Evolutionary conservation across 2,888 invertebrate species (phyloP), one percentile per base, ranked within the genome.

Genomic region (Falcaria lacertinaria): DNA sequence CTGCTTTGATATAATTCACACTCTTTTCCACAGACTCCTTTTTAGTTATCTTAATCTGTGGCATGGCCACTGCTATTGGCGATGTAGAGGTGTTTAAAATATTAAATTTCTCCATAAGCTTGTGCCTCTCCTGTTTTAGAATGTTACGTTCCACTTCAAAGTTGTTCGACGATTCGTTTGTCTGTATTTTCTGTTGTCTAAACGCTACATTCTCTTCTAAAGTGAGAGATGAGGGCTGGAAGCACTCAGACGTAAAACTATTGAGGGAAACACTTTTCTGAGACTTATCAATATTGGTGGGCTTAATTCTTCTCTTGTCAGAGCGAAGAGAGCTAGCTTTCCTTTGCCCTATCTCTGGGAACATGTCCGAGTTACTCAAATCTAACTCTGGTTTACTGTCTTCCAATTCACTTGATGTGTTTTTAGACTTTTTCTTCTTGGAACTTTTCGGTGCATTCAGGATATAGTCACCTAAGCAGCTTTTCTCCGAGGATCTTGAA

Each of bases 291-390:
- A 87, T 80, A 19, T 80, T 82, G 0, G 91, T 91, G 0, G 91
- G 92, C 49, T 91, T 92, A 1, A 91, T 91, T 47, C 91, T 68
- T 0, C 77, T 54, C 47, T 74, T 74, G 16, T 83, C 87, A 0
- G 80, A 78, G 7, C 71, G 58, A 13, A 86, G 53, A 0, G 84
- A 87, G 25, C 66, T 85, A 0, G 84, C 65, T 50, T 84, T 83
- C 33, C 86, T 70, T 0, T 80, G 72, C 13, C 86, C 84, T 1
- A 89, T 86, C 43, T 86, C 86, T 0, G 90, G 89, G 49, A 89
- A 89, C 48, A 80, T 73, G 6, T 87, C 85, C 0, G 81, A 79
- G 43, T 78, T 86, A 13, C 79, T 80, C 25, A 89, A 56, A 61
- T 90, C 87, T 8, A 88, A 51, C 15, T 80, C 78, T 0, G 65